Evolutionary conservation across 2,113 vertebrate genomes (phyloP).

Genomic region (Eptesicus fuscus): DNA sequence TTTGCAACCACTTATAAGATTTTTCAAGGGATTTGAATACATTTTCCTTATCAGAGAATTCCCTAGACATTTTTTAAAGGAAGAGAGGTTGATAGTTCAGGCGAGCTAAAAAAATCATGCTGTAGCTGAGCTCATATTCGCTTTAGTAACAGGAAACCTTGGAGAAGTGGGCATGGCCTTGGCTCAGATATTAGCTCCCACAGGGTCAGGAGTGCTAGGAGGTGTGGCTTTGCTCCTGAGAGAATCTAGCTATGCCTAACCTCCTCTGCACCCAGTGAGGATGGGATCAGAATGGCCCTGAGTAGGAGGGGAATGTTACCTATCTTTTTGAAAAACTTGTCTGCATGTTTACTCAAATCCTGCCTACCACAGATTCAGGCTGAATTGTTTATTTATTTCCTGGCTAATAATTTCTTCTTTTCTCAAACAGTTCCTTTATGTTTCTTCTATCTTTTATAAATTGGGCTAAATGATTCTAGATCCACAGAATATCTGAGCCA

Average conservation of each 20-base stretch:
- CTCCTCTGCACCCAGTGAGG: neutral
- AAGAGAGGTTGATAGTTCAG: neutral
- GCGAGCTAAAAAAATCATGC: neutral
- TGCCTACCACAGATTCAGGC: neutral
- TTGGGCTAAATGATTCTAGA: neutral
- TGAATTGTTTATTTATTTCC: neutral
- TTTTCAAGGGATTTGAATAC: neutral
- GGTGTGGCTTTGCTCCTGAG: neutral
- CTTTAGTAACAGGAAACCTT: neutral
- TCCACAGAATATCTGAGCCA: neutral
- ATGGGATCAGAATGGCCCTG: fast-evolving
- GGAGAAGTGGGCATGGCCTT: neutral
- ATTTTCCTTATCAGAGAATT: neutral
- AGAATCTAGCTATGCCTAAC: neutral
- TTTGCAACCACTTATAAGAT: neutral
- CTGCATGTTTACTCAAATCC: neutral
- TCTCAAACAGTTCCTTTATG: neutral
- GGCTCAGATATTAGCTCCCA: neutral
- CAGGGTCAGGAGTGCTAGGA: neutral
- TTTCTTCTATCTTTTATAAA: neutral
- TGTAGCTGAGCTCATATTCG: neutral
- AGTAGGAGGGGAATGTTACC: neutral
- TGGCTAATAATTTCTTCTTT: neutral
- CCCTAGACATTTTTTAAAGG: neutral
- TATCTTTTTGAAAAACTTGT: neutral